Evolutionary conservation across 2,888 invertebrate genomes (phyloP), one percentile per base, ranked within the genome.

Genomic region (Netelia inedita): DNA sequence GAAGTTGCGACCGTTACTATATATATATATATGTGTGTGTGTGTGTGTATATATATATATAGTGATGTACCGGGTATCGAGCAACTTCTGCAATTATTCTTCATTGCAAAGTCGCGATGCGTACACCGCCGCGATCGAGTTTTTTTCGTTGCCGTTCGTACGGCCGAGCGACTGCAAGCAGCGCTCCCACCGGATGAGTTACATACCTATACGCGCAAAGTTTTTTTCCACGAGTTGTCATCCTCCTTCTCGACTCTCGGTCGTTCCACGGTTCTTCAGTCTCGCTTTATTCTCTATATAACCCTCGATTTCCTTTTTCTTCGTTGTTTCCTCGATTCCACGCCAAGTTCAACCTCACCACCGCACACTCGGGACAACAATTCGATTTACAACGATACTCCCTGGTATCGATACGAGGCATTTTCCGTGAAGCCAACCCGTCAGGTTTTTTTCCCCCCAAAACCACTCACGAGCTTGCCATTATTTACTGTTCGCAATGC

Each of bases 181-280:
- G 46, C 76, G 76, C 76, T 78, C 68, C 76, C 59, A 78, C 68
- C 68, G 43, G 68, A 68, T 68, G 59, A 68, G 68, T 78, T 78
- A 78, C 76, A 16, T 78, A 78, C 76, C 68, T 78, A 68, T 78
- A 69, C 57, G 46, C n/a, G 76, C 68, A 46, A 43, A 1, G 28
- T 28, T 78, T 78, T 78, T 78, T 78, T 68, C 68, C 43, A 28
- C 59, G 59, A 16, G 59, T 68, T 59, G 68, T 59, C 68, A 78
- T 78, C 59, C 35, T 61, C 57, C 57, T 59, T 68, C 35, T 68
- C 46, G 57, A 41, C 35, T 63, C 65, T 65, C 55, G 53, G 28
- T 57, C 68, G 46, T 46, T 35, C 35, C 76, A 5, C 46, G 57
- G 66, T 59, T 66, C 57, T 46, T 76, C 66, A 21, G 57, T 59